Evolutionary conservation across 1,140 invertebrate genomes (phyloP), one percentile per base, ranked within the genome.

Genomic region (Halyomorpha halys): DNA sequence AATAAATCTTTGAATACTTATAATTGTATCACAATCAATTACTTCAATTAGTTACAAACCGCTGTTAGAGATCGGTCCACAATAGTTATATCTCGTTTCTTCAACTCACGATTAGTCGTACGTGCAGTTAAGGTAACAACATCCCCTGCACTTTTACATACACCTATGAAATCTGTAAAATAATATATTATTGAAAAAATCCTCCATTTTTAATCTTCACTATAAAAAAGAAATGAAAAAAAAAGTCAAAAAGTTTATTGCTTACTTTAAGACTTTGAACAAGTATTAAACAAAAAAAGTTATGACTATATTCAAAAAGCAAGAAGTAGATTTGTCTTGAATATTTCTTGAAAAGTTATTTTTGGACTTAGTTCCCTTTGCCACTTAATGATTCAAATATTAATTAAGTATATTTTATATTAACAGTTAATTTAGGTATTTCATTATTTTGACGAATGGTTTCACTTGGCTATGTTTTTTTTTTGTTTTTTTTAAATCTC

Each of bases 31-130:
- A 53, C 1, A 15, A 9, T 53, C 49, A 8, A 9, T 49, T 3
- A n/a, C 8, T 53, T 15, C 8, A 1, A 8, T 15, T 11, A 19
- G 18, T 3, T 6, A 70, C 77, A 81, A 71, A 98, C 89, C 65
- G 86, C 83, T 61, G 83, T 82, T 66, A 85, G 84, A 45, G 87
- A 86, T 67, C 87, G 81, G 76, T 99, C 97, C 0, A 98, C 87
- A 9, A 99, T 71, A 16, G 80, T 81, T 1, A 98, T 68, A 68
- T 98, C 94, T 66, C 94, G 79, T 72, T 99, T 99, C 66, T 84
- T 88, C 3, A 98, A 77, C 76, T 95, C 89, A 72, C 83, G 86
- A 39, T 88, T 86, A 0, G 86, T 87, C 59, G 80, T 83, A 72
- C 80, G 83, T 5, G 86, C 82, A 13, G 82, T 83, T 16, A 99